These are phyloP conservation scores for Aphelenchoides fujianensis DNA, from an alignment of 1,140 invertebrate species.

Conservation along the genomic window DNA sequence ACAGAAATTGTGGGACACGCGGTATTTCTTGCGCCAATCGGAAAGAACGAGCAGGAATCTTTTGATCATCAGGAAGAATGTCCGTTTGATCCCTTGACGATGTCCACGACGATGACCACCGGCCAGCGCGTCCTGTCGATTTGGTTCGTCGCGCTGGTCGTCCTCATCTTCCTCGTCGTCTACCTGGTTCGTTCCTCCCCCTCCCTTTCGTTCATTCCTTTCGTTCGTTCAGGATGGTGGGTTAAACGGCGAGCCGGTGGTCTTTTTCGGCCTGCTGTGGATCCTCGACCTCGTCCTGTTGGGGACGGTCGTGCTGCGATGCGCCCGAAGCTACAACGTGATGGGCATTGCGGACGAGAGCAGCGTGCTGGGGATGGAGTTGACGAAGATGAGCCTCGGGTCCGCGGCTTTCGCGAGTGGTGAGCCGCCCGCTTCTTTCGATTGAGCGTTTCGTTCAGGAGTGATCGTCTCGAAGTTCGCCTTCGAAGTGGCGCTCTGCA, in stretches of 20 bases:
- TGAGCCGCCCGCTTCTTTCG: background rate
- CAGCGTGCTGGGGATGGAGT: background rate
- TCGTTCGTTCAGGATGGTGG: conserved; percentile 4
- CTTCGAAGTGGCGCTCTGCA: conserved; percentile 1
- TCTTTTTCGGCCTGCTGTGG: conserved; percentile 1
- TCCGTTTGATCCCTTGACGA: no score
- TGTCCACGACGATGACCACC: background rate
- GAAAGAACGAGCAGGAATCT: no score
- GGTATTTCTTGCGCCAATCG: no score
- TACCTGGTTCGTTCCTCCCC: conserved; percentile 4
- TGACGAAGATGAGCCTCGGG: background rate
- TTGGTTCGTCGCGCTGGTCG: background rate
- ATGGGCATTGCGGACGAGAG: background rate
- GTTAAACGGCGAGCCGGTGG: background rate
- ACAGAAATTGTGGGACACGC: no score
- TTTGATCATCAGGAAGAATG: no score
- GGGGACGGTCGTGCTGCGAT: background rate
- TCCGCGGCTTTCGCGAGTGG: background rate
- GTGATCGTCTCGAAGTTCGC: conserved; percentile 1
- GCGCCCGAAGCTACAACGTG: background rate
- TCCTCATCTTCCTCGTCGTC: background rate
- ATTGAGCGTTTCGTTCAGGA: background rate
- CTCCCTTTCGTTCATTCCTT: background rate
- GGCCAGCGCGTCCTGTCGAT: background rate
- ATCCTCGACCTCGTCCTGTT: background rate